These are phyloP conservation scores for Xenus cinereus DNA, from an alignment of 2,113 vertebrate genomes.

Conservation along the genomic window DNA sequence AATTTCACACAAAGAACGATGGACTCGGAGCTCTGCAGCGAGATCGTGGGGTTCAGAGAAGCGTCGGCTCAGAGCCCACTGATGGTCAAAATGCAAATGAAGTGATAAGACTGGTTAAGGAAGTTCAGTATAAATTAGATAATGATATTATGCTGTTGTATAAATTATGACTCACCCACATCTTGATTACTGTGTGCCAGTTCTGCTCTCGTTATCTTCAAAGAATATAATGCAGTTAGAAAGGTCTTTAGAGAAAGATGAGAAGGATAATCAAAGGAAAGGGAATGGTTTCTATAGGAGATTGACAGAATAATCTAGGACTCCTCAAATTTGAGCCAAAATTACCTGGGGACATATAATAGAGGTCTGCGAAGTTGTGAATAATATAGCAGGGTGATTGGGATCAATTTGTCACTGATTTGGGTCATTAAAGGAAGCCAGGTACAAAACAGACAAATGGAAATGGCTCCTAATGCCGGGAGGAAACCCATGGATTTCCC, in stretches of 20 bases:
- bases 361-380: neutral
- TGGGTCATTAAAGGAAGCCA: neutral
- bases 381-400: neutral
- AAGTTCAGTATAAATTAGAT: neutral
- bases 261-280: neutral
- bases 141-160: neutral
- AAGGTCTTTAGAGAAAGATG: neutral
- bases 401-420: neutral
- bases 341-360: neutral
- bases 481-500: neutral
- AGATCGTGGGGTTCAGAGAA: neutral
- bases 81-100: neutral
- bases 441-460: neutral
- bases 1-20: neutral
- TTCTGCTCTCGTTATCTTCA: neutral
- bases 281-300: neutral
- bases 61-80: neutral
- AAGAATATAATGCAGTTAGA: neutral
- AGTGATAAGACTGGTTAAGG: neutral
- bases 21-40: neutral
- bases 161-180: neutral
- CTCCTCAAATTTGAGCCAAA: neutral
- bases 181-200: neutral
- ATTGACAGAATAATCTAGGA: neutral
- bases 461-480: neutral